Conservation (phyloP, 2,113 vertebrate genomes). For the Deroptyus accipitrinus region DNA sequence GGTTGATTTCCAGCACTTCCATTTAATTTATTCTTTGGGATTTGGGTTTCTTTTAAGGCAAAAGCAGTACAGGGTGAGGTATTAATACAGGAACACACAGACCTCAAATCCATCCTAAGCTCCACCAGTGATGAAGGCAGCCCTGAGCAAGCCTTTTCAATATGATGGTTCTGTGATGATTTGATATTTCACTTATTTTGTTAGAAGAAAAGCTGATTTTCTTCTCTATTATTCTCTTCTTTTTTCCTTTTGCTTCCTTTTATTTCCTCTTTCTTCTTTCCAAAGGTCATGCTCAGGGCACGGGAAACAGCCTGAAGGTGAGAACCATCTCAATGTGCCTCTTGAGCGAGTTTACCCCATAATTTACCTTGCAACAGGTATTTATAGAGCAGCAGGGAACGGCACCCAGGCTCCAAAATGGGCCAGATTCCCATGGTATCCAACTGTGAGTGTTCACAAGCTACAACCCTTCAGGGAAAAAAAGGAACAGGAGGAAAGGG, state of each 20-base stretch:
- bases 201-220: not conserved
- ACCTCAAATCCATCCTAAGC: not conserved
- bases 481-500: not conserved
- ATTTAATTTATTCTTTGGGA: not conserved
- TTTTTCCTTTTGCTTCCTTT: no score
- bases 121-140: not conserved
- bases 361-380: not conserved
- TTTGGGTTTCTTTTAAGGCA: not conserved
- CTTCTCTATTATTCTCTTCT: not conserved
- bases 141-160: not conserved
- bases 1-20: not conserved
- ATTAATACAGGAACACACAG: accelerated
- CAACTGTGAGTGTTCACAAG: not conserved
- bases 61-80: not conserved
- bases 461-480: not conserved
- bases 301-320: not conserved
- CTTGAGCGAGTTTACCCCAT: not conserved
- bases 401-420: not conserved
- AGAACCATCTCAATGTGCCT: not conserved
- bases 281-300: not conserved
- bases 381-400: slow-evolving; percentile 8
- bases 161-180: not conserved
- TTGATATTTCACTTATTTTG: not conserved
- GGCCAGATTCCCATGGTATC: not conserved
- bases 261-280: not conserved